Base-by-base conservation (phyloP, 2,888 invertebrate genomes). In the Amiota minor region DNA sequence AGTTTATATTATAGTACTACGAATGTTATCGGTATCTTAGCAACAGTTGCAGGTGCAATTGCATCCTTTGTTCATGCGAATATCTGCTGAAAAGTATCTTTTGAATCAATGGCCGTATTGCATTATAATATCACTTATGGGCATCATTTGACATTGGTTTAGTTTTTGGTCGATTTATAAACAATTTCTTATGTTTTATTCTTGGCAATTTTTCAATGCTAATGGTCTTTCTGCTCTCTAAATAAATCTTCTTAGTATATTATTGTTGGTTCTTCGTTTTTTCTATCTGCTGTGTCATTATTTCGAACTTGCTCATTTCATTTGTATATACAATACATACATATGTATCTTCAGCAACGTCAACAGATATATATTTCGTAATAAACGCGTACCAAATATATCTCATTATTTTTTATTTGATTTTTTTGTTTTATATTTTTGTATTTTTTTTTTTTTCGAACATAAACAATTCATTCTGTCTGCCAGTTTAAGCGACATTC, bases 201-300 rank as follows among this genome's bases (percentile, higher is more conserved):
- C 76, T 81, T 83, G 83, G 83, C 83, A 86, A 65, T 70, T 69
- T 70, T 85, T 83, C 83, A 83, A 83, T 83, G 86, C 65, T 73
- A 65, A 68, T 68, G 50, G 62, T 45, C 49, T 18, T 67, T 47
- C 11, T 45, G n/a, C 16, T 46, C 47, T 46, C 46, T n/a, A n/a
- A 20, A 56, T 56, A 20, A 18, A 56, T 56, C 59, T 59, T n/a
- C 9, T 59, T n/a, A 35, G 6, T 35, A 11, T 20, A 4, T 6
- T 20, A 20, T 20, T 59, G 20, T 11, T 59, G 20, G 6, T 18
- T 59, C 9, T 59, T 11, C 20, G 9, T 59, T 47, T 65, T 18
- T 65, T 59, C 9, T 65, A 47, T 49, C 11, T 65, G 65, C 53
- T 53, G 50, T 53, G 67, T 53, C 50, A 50, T 35, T 50, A 23